Evolutionary conservation across 2,113 vertebrate species (phyloP), one percentile per base, ranked within the genome.

Genomic region (Vidua chalybeata): DNA sequence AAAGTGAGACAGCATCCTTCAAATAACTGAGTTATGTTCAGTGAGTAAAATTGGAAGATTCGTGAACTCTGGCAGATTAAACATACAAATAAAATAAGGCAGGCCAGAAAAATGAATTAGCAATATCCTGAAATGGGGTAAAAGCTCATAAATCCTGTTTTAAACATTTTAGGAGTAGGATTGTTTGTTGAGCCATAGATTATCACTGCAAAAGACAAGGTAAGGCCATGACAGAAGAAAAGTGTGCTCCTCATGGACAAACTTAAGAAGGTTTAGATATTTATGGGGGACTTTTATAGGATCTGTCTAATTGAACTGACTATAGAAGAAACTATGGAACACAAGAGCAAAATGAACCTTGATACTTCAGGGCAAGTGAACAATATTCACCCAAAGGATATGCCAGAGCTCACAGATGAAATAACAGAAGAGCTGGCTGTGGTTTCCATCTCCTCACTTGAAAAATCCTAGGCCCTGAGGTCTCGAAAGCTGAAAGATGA

Each of bases 41-140:
- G 43, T n/a, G 41, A 77, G 24, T 89, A 58, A 66, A 95, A 89
- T 3, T 54, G 39, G 54, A 84, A 87, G 35, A 48, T 78, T 59
- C 61, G 45, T 84, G 71, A 94, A 78, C 26, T 84, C n/a, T 39
- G 31, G 16, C 64, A 67, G 46, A 46, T 84, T 78, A 90, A 92
- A 85, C 35, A 66, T 75, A 43, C 75, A 87, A 82, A 62, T 91
- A 94, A 87, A 94, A 84, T 78, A 89, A 89, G 55, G 20, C 28
- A 84, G 41, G 37, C 15, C 37, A 54, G 64, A 89, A 89, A 61
- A 3, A 14, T 0, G 2, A 84, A 59, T n/a, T 28, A 71, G 31
- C 15, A 84, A 66, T 37, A 67, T 49, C 26, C 83, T 59, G n/a
- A 84, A 89, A 58, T 58, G 46, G 37, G 39, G 15, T 66, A 82